Percentiles rank a stretch among this genome's conserved stretches.
Conservation (phyloP, 2,888 invertebrate genomes). For the Papilio protenor region DNA sequence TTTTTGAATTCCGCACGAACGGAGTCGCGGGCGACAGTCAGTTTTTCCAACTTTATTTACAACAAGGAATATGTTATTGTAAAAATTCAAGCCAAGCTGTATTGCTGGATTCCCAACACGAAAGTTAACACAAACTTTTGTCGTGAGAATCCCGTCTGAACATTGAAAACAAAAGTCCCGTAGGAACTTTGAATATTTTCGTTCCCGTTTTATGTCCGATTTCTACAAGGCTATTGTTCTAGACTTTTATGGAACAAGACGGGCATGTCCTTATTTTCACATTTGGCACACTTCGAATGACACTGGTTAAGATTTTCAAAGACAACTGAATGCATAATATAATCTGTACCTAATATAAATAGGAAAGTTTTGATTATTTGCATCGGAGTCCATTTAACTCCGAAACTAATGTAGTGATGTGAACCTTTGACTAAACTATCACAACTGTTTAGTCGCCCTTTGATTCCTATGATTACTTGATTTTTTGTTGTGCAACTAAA, state of each 20-base stretch:
- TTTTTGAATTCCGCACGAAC: not conserved
- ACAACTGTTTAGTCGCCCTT: too few species aligned
- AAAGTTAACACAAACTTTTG: slow-evolving; percentile 31
- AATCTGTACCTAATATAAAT: not conserved
- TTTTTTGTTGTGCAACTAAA: too few species aligned
- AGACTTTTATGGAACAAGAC: slow-evolving; percentile 30
- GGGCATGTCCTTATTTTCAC: slow-evolving; percentile 21
- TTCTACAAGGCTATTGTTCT: slow-evolving; percentile 27
- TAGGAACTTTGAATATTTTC: slow-evolving; percentile 38
- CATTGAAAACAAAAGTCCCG: slow-evolving; percentile 32
- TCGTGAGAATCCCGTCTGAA: slow-evolving; percentile 19
- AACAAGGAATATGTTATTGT: slow-evolving; percentile 25
- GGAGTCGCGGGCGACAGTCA: not conserved
- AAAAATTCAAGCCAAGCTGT: slow-evolving; percentile 42
- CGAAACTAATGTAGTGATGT: too few species aligned
- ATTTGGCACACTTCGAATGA: slow-evolving; percentile 26
- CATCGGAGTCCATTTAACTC: too few species aligned
- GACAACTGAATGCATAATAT: not conserved
- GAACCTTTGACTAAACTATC: too few species aligned
- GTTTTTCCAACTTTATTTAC: not conserved
- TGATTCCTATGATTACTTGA: too few species aligned
- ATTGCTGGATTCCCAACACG: slow-evolving; percentile 34
- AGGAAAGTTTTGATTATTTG: too few species aligned
- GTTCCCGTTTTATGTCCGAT: slow-evolving; percentile 33
- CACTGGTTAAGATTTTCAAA: not conserved